These are phyloP conservation scores for Drosophila chauvacae DNA, from an alignment of 1,140 invertebrate species.

Conservation along the genomic window DNA sequence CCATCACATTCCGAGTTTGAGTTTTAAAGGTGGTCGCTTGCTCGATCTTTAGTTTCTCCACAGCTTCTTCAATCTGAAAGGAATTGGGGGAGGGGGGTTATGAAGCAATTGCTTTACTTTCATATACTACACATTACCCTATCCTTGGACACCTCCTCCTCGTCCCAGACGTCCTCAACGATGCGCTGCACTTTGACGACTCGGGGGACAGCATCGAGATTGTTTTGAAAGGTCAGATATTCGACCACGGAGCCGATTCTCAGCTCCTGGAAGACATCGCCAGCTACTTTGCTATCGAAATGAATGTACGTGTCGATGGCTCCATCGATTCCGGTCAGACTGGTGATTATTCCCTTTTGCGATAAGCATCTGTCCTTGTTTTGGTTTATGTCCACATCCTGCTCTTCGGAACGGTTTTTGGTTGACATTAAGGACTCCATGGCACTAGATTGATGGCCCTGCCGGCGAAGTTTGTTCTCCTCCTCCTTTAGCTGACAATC, in stretches of 20 bases:
- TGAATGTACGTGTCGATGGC: constrained; percentile 45
- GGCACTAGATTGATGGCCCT: constrained; percentile 6
- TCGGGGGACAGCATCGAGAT: not conserved
- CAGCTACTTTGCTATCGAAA: constrained; percentile 43
- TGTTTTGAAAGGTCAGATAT: constrained; percentile 47
- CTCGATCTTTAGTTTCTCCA: constrained; percentile 53
- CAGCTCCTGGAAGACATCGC: constrained; percentile 37
- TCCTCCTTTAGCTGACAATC: constrained; percentile 33
- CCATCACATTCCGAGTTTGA: constrained; percentile 85
- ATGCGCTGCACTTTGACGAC: constrained; percentile 60
- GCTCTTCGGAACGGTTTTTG: not conserved
- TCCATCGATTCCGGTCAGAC: constrained; percentile 36
- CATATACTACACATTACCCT: constrained; percentile 10
- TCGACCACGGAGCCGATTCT: constrained; percentile 54
- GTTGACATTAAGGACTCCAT: not conserved
- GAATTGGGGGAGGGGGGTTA: not conserved
- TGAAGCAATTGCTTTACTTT: not conserved
- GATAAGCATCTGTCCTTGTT: constrained; percentile 5
- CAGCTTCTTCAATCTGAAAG: constrained; percentile 12
- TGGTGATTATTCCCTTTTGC: constrained; percentile 59
- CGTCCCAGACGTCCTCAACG: constrained; percentile 59
- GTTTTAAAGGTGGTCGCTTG: constrained; percentile 84
- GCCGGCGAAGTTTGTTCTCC: not conserved
- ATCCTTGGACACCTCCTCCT: constrained; percentile 19
- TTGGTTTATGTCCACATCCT: not conserved